Percentiles rank a stretch among this genome's conserved stretches.
phyloP scores from a whole-genome alignment of 1,140 invertebrate genomes.

The Macrobrachium rosenbergii region DNA sequence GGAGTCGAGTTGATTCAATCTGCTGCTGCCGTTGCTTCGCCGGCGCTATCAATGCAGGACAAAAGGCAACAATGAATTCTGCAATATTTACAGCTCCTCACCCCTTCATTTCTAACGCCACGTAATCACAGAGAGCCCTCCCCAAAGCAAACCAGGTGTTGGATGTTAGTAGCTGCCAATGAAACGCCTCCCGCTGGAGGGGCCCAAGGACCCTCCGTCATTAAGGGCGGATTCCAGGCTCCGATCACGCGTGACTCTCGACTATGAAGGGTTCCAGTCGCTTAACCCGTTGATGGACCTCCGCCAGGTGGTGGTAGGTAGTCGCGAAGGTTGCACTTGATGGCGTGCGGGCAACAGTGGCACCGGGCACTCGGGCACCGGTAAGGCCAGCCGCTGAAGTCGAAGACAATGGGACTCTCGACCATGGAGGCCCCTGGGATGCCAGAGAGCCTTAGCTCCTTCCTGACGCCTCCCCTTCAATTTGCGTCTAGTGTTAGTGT shows the following conservation, averaged over 20 bases:
- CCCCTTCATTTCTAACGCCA: too few species aligned
- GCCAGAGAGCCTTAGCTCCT: neutral
- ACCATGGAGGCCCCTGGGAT: neutral
- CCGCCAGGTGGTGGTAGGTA: constrained; percentile 30
- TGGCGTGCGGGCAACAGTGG: constrained; percentile 11
- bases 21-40: too few species aligned
- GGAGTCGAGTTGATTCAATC: too few species aligned
- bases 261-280: neutral
- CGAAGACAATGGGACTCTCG: constrained; percentile 25
- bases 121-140: too few species aligned
- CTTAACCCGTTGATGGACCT: constrained; percentile 1
- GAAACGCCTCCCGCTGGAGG: too few species aligned
- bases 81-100: too few species aligned
- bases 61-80: too few species aligned
- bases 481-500: constrained; percentile 44
- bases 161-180: too few species aligned
- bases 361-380: neutral
- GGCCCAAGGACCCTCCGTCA: neutral
- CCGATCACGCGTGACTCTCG: neutral
- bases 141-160: too few species aligned
- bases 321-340: constrained; percentile 34
- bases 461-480: constrained; percentile 46
- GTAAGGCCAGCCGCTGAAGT: neutral
- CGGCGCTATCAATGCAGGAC: too few species aligned
- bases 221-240: neutral